Base-by-base conservation (phyloP, 2,797 vertebrate species). In the Melanotaenia parkinsoni region DNA sequence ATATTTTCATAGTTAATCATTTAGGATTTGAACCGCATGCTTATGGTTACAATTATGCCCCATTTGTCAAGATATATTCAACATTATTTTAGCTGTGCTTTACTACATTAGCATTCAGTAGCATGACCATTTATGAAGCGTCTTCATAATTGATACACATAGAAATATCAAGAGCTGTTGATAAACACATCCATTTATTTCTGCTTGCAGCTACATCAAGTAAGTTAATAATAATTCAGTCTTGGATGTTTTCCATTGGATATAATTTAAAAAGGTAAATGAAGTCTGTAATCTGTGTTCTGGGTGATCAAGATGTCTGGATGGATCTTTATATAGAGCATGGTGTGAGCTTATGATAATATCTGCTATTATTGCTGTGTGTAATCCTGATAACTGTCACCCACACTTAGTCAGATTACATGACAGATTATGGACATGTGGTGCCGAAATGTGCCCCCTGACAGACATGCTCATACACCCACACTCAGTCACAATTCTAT, bases 371-470 rank as follows among this genome's bases (percentile, higher is more conserved):
- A 95, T 95, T 95, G 92, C 90, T 87, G 88, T 72, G 85, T 9
- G 51, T 95, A 95, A 95, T 95, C 94, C 94, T 72, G 92, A 93
- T 95, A 92, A 95, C 90, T 95, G 95, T 95, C 95, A 94, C 75
- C 88, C 87, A 82, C 91, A 94, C 84, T 95, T 87, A 92, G 88
- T 95, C 94, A 93, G 94, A 94, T 94, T 95, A 94, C 85, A 79
- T 87, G 83, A 85, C 89, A 94, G 93, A 94, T 95, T 95, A 95
- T 88, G 70, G 82, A 90, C 92, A 92, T 91, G 92, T 89, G 91
- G 79, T 78, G 81, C 70, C 14, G 62, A 88, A 92, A 93, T 91
- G 87, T 88, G 84, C 72, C 76, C 79, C 72, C 58, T 85, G 72
- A 88, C 79, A 86, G 38, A 58, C 67, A 33, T 8, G 26, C 32